These are phyloP conservation scores for Nasonia longicornis DNA, from an alignment of 1,140 invertebrate species.

Conservation along the genomic window DNA sequence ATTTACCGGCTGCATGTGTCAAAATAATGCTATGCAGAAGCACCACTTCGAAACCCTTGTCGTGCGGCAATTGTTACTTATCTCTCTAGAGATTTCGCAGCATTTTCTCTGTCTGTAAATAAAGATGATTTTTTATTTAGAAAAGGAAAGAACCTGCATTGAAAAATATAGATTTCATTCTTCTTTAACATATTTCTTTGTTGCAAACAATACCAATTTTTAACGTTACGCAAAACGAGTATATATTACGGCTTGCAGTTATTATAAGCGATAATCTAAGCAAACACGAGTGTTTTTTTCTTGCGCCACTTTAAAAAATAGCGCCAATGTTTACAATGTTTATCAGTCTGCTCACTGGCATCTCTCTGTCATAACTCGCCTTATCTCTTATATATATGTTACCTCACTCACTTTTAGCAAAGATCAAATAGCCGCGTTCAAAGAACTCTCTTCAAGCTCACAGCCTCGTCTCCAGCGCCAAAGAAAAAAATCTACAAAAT, in stretches of 20 bases:
- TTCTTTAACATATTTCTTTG: no score
- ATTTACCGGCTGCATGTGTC: not conserved
- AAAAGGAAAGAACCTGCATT: no score
- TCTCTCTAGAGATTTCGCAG: not conserved
- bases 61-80: not conserved
- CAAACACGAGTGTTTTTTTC: not conserved
- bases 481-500: not conserved
- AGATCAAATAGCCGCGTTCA: no score
- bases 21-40: conserved; percentile 6
- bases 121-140: not conserved
- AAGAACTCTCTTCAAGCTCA: no score
- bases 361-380: not conserved
- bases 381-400: not conserved
- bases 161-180: no score
- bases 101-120: not conserved
- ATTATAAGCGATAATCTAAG: not conserved
- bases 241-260: no score
- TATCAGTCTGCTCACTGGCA: not conserved
- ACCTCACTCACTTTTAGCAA: not conserved
- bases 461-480: not conserved
- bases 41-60: not conserved
- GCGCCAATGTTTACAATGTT: not conserved
- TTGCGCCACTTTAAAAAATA: not conserved
- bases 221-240: not conserved
- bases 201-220: no score